phyloP scores from a whole-genome alignment of 2,888 invertebrate genomes.

The Argynnis bischoffii region DNA sequence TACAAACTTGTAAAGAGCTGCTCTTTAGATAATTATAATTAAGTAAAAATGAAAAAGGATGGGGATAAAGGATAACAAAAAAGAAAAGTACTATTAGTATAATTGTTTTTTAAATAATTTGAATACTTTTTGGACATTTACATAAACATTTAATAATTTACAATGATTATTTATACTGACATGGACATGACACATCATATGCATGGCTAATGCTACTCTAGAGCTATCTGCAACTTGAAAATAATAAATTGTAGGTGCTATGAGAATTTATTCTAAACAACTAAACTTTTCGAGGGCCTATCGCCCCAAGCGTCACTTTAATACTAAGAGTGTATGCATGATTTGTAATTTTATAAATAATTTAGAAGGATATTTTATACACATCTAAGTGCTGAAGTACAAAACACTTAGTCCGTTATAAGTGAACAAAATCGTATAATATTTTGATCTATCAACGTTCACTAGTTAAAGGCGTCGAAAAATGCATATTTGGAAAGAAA shows the following conservation, averaged over 20 bases:
- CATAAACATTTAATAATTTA: constrained; percentile 83
- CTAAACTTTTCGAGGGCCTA: constrained; percentile 73
- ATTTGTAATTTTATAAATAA: constrained; percentile 78
- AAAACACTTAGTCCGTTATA: constrained; percentile 53
- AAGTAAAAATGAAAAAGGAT: constrained; percentile 46
- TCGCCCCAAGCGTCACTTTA: constrained; percentile 70
- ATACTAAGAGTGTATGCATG: constrained; percentile 81
- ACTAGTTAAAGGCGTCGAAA: constrained; percentile 59
- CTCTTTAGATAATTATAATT: constrained; percentile 8
- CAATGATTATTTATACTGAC: constrained; percentile 82
- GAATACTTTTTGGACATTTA: constrained; percentile 83
- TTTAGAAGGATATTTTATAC: constrained; percentile 75
- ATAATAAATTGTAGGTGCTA: constrained; percentile 76
- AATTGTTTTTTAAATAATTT: constrained; percentile 82
- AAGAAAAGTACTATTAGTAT: constrained; percentile 75
- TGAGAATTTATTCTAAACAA: constrained; percentile 76
- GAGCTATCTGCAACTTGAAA: constrained; percentile 78
- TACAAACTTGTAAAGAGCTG: not conserved
- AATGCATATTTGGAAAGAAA: constrained; percentile 74
- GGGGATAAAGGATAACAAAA: constrained; percentile 67
- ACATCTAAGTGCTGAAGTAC: constrained; percentile 64
- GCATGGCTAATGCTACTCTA: constrained; percentile 78
- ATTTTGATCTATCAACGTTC: constrained; percentile 45
- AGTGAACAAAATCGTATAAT: constrained; percentile 27
- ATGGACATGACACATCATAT: constrained; percentile 81